Evolutionary conservation across 23 tunicate genomes (phyloP).

Genomic region (Diplosoma virens): DNA sequence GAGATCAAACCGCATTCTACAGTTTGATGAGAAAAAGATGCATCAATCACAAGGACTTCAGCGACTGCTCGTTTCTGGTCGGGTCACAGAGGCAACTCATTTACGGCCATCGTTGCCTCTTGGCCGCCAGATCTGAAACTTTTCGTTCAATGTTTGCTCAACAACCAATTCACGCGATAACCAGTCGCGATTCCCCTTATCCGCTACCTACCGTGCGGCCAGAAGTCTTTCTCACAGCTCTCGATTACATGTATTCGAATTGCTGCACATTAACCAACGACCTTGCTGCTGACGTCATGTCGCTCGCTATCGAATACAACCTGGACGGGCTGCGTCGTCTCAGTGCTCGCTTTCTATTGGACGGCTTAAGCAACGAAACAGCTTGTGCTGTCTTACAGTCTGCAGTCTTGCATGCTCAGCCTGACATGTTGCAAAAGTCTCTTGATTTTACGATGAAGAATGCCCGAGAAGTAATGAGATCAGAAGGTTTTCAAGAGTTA

Average conservation of each 20-base stretch:
- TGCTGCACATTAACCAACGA: slow-evolving; percentile 91
- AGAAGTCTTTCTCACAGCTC: slow-evolving; percentile 88
- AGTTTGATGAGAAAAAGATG: slow-evolving; percentile 90
- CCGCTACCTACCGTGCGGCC: slow-evolving; percentile 61
- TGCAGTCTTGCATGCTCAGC: slow-evolving; percentile 72
- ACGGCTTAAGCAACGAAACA: slow-evolving; percentile 54
- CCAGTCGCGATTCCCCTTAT: slow-evolving; percentile 61
- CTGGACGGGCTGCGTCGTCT: slow-evolving; percentile 77
- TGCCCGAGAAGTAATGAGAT: slow-evolving; percentile 43
- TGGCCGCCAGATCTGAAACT: slow-evolving; percentile 81
- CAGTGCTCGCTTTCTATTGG: slow-evolving; percentile 60
- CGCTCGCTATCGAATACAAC: slow-evolving; percentile 75
- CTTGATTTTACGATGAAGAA: slow-evolving; percentile 60
- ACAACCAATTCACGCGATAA: slow-evolving; percentile 62
- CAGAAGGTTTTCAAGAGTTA: slow-evolving; percentile 60
- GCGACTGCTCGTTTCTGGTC: slow-evolving; percentile 68
- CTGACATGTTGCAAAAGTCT: slow-evolving; percentile 69
- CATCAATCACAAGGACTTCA: slow-evolving; percentile 89
- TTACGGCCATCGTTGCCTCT: slow-evolving; percentile 72
- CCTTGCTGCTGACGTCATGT: slow-evolving; percentile 81
- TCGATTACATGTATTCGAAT: slow-evolving; percentile 94
- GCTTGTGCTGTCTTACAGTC: slow-evolving; percentile 80
- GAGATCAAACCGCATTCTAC: slow-evolving; percentile 93
- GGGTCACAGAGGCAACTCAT: slow-evolving; percentile 74
- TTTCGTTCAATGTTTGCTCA: slow-evolving; percentile 84